Evolutionary conservation across 2,113 vertebrate species (phyloP), one percentile per base, ranked within the genome.

Genomic region (Amphiprion ocellaris): DNA sequence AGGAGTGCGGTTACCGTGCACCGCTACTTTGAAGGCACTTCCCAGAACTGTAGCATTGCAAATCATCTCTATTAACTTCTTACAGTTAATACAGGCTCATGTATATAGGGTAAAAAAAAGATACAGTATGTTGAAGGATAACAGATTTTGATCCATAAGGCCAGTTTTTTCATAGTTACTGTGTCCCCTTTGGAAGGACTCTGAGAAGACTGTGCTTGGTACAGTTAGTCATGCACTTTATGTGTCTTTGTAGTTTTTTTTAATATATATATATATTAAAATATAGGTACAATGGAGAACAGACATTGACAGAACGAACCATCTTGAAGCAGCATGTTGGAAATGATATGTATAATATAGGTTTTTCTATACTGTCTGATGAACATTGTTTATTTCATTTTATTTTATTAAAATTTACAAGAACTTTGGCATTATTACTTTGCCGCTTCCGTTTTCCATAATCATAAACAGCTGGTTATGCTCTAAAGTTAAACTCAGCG

Each of bases 161-260:
- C 52, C 55, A 58, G 64, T 55, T 64, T 14, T 69, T 73, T 62
- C 44, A 52, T 9, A 63, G 55, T 39, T 66, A 65, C 55, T 50
- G 52, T 65, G n/a, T 59, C 56, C 23, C 19, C 21, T 76, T 44
- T 76, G 49, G 85, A 83, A 74, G 24, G 37, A 83, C 28, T 70
- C 63, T 9, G 75, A 60, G 37, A 30, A 63, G 61, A 75, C 69
- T 77, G 70, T 64, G 77, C 67, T 79, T 55, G 71, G 53, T 66
- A 78, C 53, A 73, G 74, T 46, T 74, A 67, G 53, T 81, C 72
- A 72, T 79, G 85, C 91, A 92, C 91, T 89, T 92, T 91, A 90
- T 69, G 67, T 87, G 59, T 33, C 70, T 64, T 47, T 44, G 30
- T 28, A 72, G 12, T 49, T 46, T 55, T 60, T 55, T 65, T 60